Evolutionary conservation across 2,113 vertebrate species (phyloP).

Genomic region (Eleginops maclovinus): DNA sequence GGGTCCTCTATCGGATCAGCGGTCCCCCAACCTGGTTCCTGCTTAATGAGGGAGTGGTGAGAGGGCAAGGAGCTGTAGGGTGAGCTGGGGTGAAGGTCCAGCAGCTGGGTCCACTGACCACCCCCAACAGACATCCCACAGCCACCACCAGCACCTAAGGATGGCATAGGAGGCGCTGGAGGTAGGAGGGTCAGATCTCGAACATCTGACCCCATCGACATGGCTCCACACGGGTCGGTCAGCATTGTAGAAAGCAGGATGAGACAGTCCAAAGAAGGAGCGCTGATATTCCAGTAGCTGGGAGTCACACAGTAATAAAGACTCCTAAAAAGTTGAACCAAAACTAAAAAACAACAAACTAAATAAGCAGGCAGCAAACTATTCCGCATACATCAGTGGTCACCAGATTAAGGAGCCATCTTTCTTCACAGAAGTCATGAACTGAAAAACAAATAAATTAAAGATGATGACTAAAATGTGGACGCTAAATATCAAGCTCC

Average conservation of each 20-base stretch:
- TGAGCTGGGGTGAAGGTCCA: constrained; percentile 93
- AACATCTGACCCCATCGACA: constrained; percentile 96
- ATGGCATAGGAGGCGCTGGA: constrained; percentile 86
- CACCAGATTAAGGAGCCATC: constrained; percentile 50
- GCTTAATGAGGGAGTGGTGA: constrained; percentile 96
- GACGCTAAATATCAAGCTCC: constrained; percentile 35
- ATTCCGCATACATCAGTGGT: constrained; percentile 30
- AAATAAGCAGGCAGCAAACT: constrained; percentile 11
- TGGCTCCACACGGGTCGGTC: constrained; percentile 80
- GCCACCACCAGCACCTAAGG: constrained; percentile 87
- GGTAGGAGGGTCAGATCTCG: constrained; percentile 90
- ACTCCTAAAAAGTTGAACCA: constrained; percentile 17
- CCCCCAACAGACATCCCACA: constrained; percentile 90
- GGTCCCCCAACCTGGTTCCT: constrained; percentile 94
- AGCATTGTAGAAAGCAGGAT: constrained; percentile 66
- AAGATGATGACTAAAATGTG: constrained; percentile 40
- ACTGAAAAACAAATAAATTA: constrained; percentile 1
- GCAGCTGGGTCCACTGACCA: constrained; percentile 93
- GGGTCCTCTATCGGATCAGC: constrained; percentile 91
- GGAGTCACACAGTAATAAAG: constrained; percentile 12
- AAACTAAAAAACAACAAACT: constrained; percentile 1
- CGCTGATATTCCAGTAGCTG: constrained; percentile 50
- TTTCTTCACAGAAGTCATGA: constrained; percentile 6
- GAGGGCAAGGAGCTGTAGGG: constrained; percentile 89
- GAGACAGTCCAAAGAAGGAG: constrained; percentile 41